phyloP scores from a whole-genome alignment of 2,888 invertebrate genomes.

The Venustoraphidia nigricollis region DNA sequence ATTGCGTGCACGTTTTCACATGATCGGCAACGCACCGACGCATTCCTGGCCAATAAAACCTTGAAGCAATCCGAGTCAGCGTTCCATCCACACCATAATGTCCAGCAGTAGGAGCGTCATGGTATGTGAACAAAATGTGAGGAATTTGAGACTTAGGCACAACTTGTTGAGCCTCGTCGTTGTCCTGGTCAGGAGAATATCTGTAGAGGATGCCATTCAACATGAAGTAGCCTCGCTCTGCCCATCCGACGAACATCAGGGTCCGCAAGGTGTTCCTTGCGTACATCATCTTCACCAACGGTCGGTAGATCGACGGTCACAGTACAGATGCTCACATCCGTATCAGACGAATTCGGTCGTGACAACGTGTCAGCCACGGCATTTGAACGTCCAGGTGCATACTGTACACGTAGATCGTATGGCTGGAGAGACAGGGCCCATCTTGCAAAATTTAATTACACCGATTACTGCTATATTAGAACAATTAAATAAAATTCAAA shows the following conservation, averaged over 20 bases:
- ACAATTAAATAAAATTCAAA: too few relatives aligned
- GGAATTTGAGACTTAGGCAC: conserved; percentile 11
- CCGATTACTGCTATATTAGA: too few relatives aligned
- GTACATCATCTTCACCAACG: neutral
- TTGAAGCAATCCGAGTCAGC: neutral
- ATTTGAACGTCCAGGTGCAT: neutral
- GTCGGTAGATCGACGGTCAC: neutral
- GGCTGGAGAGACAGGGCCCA: neutral
- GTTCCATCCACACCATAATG: conserved; percentile 7
- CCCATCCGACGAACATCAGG: conserved; percentile 3
- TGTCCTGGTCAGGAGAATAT: conserved; percentile 4
- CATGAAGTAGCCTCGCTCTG: conserved; percentile 4
- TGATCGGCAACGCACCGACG: neutral
- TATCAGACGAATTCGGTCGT: too few relatives aligned
- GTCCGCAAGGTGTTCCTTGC: too few relatives aligned
- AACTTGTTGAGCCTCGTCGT: conserved; percentile 10
- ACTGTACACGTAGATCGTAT: neutral
- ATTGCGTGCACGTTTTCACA: conserved; percentile 2
- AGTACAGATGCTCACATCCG: too few relatives aligned
- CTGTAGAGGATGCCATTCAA: conserved; percentile 9
- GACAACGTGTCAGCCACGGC: neutral
- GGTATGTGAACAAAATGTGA: conserved; percentile 11
- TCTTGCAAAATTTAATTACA: too few relatives aligned
- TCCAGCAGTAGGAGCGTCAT: conserved; percentile 8
- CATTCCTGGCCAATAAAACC: conserved; percentile 8